Evolutionary conservation across 2,113 vertebrate species (phyloP), one percentile per base, ranked within the genome.

Genomic region (Solenodon paradoxus): DNA sequence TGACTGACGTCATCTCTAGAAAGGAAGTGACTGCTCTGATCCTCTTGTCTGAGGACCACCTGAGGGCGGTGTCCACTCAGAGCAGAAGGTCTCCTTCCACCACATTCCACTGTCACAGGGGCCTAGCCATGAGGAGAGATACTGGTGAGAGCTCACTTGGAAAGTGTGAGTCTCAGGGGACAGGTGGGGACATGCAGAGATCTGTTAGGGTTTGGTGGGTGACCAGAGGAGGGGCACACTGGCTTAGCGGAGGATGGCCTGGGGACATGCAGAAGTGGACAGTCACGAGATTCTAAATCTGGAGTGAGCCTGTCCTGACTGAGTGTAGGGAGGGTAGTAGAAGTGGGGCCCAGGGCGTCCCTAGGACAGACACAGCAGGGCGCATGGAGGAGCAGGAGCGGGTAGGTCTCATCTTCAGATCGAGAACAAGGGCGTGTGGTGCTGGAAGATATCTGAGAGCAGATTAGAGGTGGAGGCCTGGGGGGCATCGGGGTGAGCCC

Each of bases 301-400:
- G n/a, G n/a, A n/a, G n/a, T n/a, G n/a, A n/a, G n/a, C n/a, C n/a
- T n/a, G n/a, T n/a, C n/a, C n/a, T 15, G 13, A 40, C 2, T 28
- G 8, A 13, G 35, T 17, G n/a, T 32, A 28, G 51, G n/a, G 72
- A 26, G 13, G 13, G 51, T 26, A 35, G 35, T 35, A 74, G 42
- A 32, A 28, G 66, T 17, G 28, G 71, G 7, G 71, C n/a, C n/a
- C n/a, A n/a, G n/a, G n/a, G n/a, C n/a, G 28, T 16, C 26, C 10
- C 7, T 12, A 8, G 69, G 69, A 26, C 1, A 4, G 40, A 16
- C 69, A 5, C 15, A 45, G 69, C 0, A 4, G 9, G 38, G 42
- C 5, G 22, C 42, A 5, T 7, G 2, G 20, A 49, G 3, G 4
- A n/a, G n/a, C n/a, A n/a, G n/a, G n/a, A n/a, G n/a, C n/a, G n/a